Conservation (phyloP, 2,113 vertebrate species). For the Halcyon senegalensis region DNA sequence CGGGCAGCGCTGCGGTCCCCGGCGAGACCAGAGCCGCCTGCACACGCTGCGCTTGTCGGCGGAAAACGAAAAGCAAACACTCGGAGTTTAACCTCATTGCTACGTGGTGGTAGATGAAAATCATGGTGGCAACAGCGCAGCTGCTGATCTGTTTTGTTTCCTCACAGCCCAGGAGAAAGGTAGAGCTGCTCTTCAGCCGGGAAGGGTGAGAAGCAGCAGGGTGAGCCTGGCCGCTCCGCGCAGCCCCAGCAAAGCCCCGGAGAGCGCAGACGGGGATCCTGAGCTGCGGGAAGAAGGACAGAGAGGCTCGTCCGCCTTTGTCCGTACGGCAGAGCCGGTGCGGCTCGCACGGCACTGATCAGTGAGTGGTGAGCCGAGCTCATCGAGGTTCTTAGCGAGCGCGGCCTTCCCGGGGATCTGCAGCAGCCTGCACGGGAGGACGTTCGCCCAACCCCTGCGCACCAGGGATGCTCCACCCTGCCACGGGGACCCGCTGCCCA, state of each 20-base stretch:
- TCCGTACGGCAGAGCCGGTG: background rate
- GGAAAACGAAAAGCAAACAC: background rate
- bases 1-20: rapidly evolving
- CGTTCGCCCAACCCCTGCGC: rapidly evolving
- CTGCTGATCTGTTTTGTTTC: background rate
- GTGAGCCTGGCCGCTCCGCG: rapidly evolving
- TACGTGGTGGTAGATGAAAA: background rate
- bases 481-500: rapidly evolving
- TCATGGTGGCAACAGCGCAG: background rate
- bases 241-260: background rate
- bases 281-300: background rate
- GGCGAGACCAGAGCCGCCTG: background rate
- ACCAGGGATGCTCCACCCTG: background rate
- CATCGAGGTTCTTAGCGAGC: background rate
- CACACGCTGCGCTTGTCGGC: background rate
- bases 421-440: background rate
- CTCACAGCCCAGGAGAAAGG: background rate
- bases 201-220: background rate
- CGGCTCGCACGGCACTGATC: background rate
- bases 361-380: background rate
- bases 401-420: background rate
- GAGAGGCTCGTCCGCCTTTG: background rate
- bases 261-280: background rate
- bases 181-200: rapidly evolving
- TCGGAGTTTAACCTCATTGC: background rate